A percentile compares a stretch with the other conserved stretches of the same genome.
Conservation (phyloP, 1,140 invertebrate genomes). For the Drosophila murphyi region DNA sequence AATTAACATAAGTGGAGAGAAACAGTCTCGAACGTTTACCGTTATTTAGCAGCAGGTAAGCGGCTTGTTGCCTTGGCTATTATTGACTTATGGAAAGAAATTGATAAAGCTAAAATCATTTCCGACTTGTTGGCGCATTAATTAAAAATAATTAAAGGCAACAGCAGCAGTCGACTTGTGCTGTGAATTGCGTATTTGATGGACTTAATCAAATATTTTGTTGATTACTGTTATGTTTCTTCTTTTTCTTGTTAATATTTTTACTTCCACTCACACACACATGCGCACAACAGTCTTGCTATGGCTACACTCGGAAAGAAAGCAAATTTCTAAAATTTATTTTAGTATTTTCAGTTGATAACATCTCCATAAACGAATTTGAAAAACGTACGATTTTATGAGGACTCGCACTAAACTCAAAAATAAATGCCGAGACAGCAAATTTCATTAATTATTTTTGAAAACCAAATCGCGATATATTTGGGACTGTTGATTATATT, state of each 20-base stretch:
- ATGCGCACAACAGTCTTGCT: slow-evolving; percentile 13
- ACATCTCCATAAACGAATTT: too few relatives aligned
- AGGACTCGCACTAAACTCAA: too few relatives aligned
- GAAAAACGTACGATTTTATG: too few relatives aligned
- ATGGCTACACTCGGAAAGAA: too few relatives aligned
- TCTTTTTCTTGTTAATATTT: slow-evolving; percentile 10
- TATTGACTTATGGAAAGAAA: slow-evolving; percentile 22
- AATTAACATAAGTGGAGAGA: slow-evolving; percentile 60
- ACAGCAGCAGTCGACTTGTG: slow-evolving; percentile 1
- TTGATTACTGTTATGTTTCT: not conserved
- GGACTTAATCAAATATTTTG: slow-evolving; percentile 47
- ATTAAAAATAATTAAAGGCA: slow-evolving; percentile 69
- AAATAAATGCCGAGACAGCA: too few relatives aligned
- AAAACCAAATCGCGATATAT: too few relatives aligned
- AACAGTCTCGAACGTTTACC: slow-evolving; percentile 26
- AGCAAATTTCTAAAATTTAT: too few relatives aligned
- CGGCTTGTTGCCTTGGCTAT: slow-evolving; percentile 4
- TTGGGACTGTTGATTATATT: too few relatives aligned
- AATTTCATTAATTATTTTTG: too few relatives aligned
- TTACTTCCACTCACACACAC: slow-evolving; percentile 28
- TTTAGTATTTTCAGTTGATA: too few relatives aligned
- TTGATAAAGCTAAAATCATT: slow-evolving; percentile 66
- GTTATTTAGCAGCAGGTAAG: slow-evolving; percentile 63
- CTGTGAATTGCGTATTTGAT: slow-evolving; percentile 63
- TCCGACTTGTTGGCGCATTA: slow-evolving; percentile 56